phyloP scores from a whole-genome alignment of 2,888 invertebrate genomes.

The Marasmarcha lunaedactyla region DNA sequence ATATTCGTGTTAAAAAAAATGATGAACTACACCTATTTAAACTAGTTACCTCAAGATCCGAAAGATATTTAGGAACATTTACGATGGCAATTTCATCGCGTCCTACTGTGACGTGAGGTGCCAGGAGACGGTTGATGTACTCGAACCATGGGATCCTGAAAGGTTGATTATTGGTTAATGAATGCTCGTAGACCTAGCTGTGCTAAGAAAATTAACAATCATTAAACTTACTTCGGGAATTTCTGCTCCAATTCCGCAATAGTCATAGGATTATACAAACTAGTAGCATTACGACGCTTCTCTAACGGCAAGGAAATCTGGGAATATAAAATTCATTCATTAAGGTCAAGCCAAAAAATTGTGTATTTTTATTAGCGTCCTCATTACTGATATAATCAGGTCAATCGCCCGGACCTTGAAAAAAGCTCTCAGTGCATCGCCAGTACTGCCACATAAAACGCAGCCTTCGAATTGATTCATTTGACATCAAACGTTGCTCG shows the following conservation, averaged over 20 bases:
- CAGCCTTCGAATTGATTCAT: constrained; percentile 24
- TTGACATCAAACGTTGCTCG: constrained; percentile 28
- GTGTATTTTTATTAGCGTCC: not conserved
- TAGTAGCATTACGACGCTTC: constrained; percentile 89
- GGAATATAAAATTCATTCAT: too few relatives aligned
- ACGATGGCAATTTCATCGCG: constrained; percentile 85
- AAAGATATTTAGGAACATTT: constrained; percentile 85
- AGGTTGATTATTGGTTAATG: not conserved
- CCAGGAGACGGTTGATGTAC: constrained; percentile 85
- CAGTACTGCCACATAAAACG: constrained; percentile 22
- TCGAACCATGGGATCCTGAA: constrained; percentile 80
- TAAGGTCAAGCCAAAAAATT: not conserved
- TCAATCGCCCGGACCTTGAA: constrained; percentile 18
- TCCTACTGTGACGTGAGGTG: constrained; percentile 71
- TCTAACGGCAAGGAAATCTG: constrained; percentile 90
- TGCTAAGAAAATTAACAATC: too few relatives aligned
- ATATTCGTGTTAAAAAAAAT: too few relatives aligned
- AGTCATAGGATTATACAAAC: constrained; percentile 92
- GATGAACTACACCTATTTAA: too few relatives aligned
- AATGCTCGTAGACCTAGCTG: not conserved
- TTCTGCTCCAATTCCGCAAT: constrained; percentile 79
- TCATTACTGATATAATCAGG: too few relatives aligned
- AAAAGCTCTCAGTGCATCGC: constrained; percentile 19
- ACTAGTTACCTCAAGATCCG: constrained; percentile 74
- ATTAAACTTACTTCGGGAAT: constrained; percentile 72